Evolutionary conservation across 1,140 invertebrate genomes (phyloP), one percentile per base, ranked within the genome.

Genomic region (Heterodera schachtii): DNA sequence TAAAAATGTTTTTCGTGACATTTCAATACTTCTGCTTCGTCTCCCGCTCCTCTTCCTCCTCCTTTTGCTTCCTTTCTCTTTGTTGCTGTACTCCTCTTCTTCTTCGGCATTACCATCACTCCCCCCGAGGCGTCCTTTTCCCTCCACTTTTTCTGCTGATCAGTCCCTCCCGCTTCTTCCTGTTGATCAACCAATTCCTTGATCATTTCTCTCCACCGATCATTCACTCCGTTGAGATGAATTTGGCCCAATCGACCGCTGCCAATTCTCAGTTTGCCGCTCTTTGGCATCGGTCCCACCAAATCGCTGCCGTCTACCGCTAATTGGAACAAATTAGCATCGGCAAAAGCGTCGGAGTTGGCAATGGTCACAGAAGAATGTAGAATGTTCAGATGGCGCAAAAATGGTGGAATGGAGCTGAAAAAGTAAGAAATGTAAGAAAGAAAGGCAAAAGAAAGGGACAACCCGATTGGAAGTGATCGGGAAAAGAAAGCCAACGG

Each of bases 331-430:
- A 71, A 31, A 71, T 46, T 8, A 16, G n/a, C 21, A 9, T 31
- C 69, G 11, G 69, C 16, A 71, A 71, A 71, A 6, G 69, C 31
- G 69, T 46, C 9, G 3, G 69, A 3, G 69, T 46, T 46, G 69
- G 31, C 5, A 3, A 71, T 46, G 31, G 3, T 41, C 69, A 71
- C 31, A 9, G 69, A 8, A 5, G 69, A 71, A 31, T 71, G 69
- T 9, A 71, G 41, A 41, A 71, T 46, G 44, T 71, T 41, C 69
- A 71, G 69, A 31, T 71, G 69, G n/a, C 69, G 69, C 16, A 71
- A 31, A 9, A 31, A 71, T 9, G 31, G 69, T 16, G 69, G 69
- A 31, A 71, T 19, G 9, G 69, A 71, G 69, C 69, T 71, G 69
- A 31, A 71, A 69, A 69, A 9, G 47, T 9, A 60, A 16, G 13